A percentile compares a stretch with the other conserved stretches of the same genome.
Conservation (phyloP, 2,888 invertebrate species). For the Abrostola tripartita region DNA sequence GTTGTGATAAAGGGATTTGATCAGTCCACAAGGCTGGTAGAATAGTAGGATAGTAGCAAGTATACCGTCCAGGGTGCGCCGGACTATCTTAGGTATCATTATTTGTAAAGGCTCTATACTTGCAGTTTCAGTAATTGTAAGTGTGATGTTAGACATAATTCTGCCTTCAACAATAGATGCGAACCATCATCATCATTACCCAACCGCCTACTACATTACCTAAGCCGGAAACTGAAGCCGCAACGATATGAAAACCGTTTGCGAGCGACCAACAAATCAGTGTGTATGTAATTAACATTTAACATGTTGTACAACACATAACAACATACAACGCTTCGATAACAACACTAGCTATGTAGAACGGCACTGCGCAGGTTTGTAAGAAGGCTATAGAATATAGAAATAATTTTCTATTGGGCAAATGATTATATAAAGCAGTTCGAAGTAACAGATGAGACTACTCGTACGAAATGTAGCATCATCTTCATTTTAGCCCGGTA, state of each 20-base stretch:
- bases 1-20: too few relatives aligned
- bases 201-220: slow-evolving; percentile 28
- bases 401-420: too few relatives aligned
- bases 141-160: not conserved
- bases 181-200: slow-evolving; percentile 23
- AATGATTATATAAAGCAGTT: too few relatives aligned
- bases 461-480: too few relatives aligned
- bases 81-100: too few relatives aligned
- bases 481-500: too few relatives aligned
- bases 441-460: too few relatives aligned
- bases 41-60: too few relatives aligned
- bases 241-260: slow-evolving; percentile 39
- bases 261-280: slow-evolving; percentile 43
- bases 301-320: slow-evolving; percentile 54
- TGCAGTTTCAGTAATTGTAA: too few relatives aligned
- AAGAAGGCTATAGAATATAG: slow-evolving; percentile 17
- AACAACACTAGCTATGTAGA: slow-evolving; percentile 35
- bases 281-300: slow-evolving; percentile 59
- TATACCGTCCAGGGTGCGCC: too few relatives aligned
- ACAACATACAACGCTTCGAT: slow-evolving; percentile 39
- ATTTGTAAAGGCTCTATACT: too few relatives aligned
- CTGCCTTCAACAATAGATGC: slow-evolving; percentile 33
- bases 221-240: slow-evolving; percentile 47
- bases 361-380: slow-evolving; percentile 6
- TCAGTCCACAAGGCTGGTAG: too few relatives aligned